Evolutionary conservation across 2,888 invertebrate genomes (phyloP).

Genomic region (Pyrochroa serraticornis): DNA sequence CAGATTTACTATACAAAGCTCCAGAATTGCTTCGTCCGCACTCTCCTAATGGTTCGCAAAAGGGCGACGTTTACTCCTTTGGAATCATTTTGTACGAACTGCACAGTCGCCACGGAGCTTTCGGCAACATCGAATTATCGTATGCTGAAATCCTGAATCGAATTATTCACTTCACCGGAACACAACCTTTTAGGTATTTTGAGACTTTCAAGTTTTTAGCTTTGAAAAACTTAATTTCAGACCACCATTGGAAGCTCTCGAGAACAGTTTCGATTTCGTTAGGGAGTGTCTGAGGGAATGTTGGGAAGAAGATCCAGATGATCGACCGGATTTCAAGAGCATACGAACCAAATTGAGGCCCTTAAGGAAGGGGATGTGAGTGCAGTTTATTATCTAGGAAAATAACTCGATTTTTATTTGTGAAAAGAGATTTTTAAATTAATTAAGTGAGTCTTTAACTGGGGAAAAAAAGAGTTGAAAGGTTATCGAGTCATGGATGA

Average conservation of each 20-base stretch:
- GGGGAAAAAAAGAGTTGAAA: too few relatives aligned
- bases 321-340: constrained; percentile 84
- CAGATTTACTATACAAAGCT: constrained; percentile 79
- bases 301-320: constrained; percentile 82
- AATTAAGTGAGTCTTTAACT: too few relatives aligned
- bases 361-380: constrained; percentile 87
- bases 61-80: constrained; percentile 87
- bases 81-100: constrained; percentile 88
- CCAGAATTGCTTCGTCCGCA: constrained; percentile 75
- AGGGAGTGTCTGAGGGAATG: constrained; percentile 85
- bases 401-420: too few relatives aligned
- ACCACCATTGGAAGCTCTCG: constrained; percentile 79
- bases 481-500: too few relatives aligned
- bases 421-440: too few relatives aligned
- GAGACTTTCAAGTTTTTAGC: constrained; percentile 3
- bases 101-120: constrained; percentile 85
- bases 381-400: constrained; percentile 40
- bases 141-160: constrained; percentile 71
- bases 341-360: constrained; percentile 81
- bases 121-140: constrained; percentile 71
- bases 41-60: constrained; percentile 65
- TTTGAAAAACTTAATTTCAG: constrained; percentile 55
- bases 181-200: constrained; percentile 59
- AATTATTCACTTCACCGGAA: constrained; percentile 62
- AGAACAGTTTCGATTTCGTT: constrained; percentile 85